Evolutionary conservation across 2,113 vertebrate species (phyloP), one percentile per base, ranked within the genome.

Genomic region (Phalacrocorax pelagicus): DNA sequence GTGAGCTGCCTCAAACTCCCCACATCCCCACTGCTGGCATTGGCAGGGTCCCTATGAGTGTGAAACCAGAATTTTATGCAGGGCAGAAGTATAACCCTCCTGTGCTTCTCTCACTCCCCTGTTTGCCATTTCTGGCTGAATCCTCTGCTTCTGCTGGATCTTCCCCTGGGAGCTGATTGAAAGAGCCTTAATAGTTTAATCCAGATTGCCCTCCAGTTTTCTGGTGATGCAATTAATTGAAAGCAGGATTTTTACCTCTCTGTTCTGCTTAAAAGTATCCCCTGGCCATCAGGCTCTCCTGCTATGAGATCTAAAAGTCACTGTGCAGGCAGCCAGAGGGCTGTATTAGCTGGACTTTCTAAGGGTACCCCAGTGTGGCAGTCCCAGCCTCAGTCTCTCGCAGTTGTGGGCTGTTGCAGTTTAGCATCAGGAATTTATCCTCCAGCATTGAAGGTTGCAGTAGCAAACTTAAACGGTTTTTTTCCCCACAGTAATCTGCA

Each of bases 181-280:
- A 95, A 94, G 73, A 93, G 46, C 61, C 66, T 92, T 82, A 81
- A 34, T 59, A 81, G 83, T 91, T 97, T 94, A 95, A 97, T 96
- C 90, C 86, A 91, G 88, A 94, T 89, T 95, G 88, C 86, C 69
- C 61, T 91, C 65, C 70, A 47, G 83, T 74, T 92, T 83, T 82
- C 91, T 82, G 58, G 62, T 94, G 93, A 96, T 69, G 78, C 93
- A 88, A 69, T 95, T 96, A 91, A 94, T 90, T 95, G 90, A 93
- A 96, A 94, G 66, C 78, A 94, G 84, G 70, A 93, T 74, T 94
- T 96, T 96, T 94, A 94, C 81, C 70, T 90, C 77, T 91, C 49
- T 89, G 11, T 91, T 95, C 74, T 88, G 78, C 90, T 93, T 79
- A 69, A 49, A 89, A 91, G 52, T 93, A 85, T 82, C 46, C 74